Evolutionary conservation across 2,797 vertebrate species (phyloP).

Genomic region (Eupleurogrammus muticus): DNA sequence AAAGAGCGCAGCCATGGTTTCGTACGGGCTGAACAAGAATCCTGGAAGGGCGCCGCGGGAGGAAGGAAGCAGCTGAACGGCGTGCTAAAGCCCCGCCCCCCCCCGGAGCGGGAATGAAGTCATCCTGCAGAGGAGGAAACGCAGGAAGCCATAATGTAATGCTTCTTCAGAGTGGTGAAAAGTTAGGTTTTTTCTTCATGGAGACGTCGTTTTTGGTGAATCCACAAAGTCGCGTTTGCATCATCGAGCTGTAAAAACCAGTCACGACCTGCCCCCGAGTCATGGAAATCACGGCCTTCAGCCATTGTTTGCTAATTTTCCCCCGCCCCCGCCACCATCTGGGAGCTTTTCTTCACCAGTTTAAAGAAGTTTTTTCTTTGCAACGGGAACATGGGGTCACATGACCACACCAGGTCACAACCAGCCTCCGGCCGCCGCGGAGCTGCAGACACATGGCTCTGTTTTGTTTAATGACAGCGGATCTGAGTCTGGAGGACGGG

Average conservation of each 20-base stretch:
- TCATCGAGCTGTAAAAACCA: conserved; percentile 36
- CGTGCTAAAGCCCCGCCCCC: conserved; percentile 40
- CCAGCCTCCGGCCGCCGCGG: conserved; percentile 67
- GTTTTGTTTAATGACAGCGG: conserved; percentile 80
- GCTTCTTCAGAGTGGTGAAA: conserved; percentile 30
- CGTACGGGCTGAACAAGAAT: conserved; percentile 59
- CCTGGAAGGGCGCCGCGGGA: conserved; percentile 59
- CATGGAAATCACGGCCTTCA: conserved; percentile 55
- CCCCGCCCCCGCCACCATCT: conserved; percentile 46
- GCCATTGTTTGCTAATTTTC: conserved; percentile 66
- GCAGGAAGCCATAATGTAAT: conserved; percentile 41
- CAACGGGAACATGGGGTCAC: conserved; percentile 63
- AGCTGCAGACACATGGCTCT: conserved; percentile 75
- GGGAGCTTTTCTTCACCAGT: conserved; percentile 46
- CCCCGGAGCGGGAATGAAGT: conserved; percentile 61
- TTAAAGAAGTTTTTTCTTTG: conserved; percentile 53
- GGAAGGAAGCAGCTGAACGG: conserved; percentile 65
- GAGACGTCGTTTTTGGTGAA: conserved; percentile 51
- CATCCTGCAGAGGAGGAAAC: conserved; percentile 43
- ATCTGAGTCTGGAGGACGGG: conserved; percentile 46
- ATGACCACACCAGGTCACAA: conserved; percentile 76
- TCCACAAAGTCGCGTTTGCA: conserved; percentile 45
- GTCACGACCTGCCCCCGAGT: conserved; percentile 26
- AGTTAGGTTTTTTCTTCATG: conserved; percentile 46
- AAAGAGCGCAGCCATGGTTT: conserved; percentile 35